Conservation (phyloP, 2,888 invertebrate genomes). For the Euclidia mi region DNA sequence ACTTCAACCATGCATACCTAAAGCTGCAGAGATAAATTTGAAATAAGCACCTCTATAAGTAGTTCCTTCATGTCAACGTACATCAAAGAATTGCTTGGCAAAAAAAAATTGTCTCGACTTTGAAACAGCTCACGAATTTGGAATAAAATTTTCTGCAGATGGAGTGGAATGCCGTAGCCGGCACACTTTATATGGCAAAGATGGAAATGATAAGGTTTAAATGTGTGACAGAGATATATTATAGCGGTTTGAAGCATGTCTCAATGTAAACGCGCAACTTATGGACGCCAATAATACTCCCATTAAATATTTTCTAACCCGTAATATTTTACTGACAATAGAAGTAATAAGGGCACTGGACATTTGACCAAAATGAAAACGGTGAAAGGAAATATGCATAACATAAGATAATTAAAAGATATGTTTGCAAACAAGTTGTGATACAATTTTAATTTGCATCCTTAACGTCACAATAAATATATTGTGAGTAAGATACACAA, state of each 20-base stretch:
- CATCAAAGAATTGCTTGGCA: conserved; percentile 27
- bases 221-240: conserved; percentile 48
- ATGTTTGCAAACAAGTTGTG: not conserved
- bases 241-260: conserved; percentile 34
- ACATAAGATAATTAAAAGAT: conserved; percentile 3
- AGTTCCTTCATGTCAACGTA: conserved; percentile 25
- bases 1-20: not conserved
- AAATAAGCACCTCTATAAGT: not conserved
- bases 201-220: conserved; percentile 58
- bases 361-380: no score
- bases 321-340: no score
- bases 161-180: conserved; percentile 60
- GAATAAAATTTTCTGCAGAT: conserved; percentile 62
- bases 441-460: conserved; percentile 19
- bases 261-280: conserved; percentile 36
- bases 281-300: conserved; percentile 20
- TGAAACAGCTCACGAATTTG: conserved; percentile 68
- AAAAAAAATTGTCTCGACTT: conserved; percentile 51
- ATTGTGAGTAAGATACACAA: conserved; percentile 24
- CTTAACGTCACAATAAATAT: conserved; percentile 14
- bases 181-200: conserved; percentile 52
- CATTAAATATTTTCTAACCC: no score
- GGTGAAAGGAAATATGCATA: no score
- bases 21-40: not conserved
- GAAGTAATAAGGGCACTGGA: no score